Conservation (phyloP, 2,113 vertebrate genomes). For the Nanger granti region DNA sequence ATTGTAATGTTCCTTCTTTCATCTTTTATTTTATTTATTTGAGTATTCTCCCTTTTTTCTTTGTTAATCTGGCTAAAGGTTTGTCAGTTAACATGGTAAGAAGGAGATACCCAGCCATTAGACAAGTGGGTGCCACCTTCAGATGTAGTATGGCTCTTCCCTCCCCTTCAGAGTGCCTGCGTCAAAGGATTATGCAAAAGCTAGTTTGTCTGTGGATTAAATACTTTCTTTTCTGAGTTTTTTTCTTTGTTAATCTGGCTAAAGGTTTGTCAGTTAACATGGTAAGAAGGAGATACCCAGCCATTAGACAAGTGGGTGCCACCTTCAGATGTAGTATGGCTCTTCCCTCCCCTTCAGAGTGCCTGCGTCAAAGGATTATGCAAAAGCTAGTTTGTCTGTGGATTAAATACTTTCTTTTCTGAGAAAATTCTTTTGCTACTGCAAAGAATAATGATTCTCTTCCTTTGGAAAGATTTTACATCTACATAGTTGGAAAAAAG, state of each 20-base stretch:
- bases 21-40: background rate
- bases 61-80: background rate
- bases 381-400: background rate
- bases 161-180: background rate
- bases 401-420: conserved; percentile 8
- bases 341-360: background rate
- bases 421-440: background rate
- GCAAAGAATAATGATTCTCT: background rate
- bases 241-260: background rate
- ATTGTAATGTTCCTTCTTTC: background rate
- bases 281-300: background rate
- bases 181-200: background rate
- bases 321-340: background rate
- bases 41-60: background rate
- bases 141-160: background rate
- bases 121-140: background rate
- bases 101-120: background rate
- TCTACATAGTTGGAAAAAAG: background rate
- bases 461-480: background rate
- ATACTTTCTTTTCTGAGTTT: background rate
- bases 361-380: background rate
- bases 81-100: background rate
- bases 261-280: background rate
- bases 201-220: background rate
- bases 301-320: background rate